Evolutionary conservation across 2,888 invertebrate species (phyloP), one percentile per base, ranked within the genome.

Genomic region (Caenorhabditis becei): DNA sequence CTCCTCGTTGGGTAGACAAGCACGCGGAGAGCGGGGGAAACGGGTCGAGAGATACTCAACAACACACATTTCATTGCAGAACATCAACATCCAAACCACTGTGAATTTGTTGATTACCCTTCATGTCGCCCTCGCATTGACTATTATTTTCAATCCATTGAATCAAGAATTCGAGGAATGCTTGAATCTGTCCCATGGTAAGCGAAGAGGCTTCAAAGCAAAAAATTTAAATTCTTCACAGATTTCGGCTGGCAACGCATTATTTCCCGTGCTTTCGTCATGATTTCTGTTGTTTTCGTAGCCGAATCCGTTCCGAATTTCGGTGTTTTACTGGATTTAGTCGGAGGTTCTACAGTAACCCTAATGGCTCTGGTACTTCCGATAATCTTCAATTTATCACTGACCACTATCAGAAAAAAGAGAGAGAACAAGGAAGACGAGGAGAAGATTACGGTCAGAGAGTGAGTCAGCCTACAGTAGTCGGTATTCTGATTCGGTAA

Each of bases 321-420:
- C 63, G 89, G 89, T 7, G 88, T 88, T 10, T 79, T 89, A 11
- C 78, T 89, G 28, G 88, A 89, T 74, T 67, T 89, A 4, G 89
- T 89, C 53, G 85, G 85, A 51, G 83, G 82, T 3, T 85, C 88
- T 7, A 89, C 88, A n/a, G 87, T 88, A 35, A 89, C 88, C 7
- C 59, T 88, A 41, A 89, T 89, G 89, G 88, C 89, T 49, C 77
- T 89, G 14, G 81, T 89, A 4, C 85, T 89, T 18, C 89, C 89
- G 4, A 80, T 83, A n/a, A 47, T 88, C 1, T 89, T 89, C 82
- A 88, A 89, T 53, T 78, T 89, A 16, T 87, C 72, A 16, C 77
- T 89, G 54, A 75, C 74, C 7, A 86, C 89, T 0, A 75, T 72
- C 4, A 63, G 80, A 8, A 78, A 66, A 28, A 89, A 88, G 58